phyloP scores from a whole-genome alignment of 2,888 invertebrate genomes.

The Cephalotes varians region DNA sequence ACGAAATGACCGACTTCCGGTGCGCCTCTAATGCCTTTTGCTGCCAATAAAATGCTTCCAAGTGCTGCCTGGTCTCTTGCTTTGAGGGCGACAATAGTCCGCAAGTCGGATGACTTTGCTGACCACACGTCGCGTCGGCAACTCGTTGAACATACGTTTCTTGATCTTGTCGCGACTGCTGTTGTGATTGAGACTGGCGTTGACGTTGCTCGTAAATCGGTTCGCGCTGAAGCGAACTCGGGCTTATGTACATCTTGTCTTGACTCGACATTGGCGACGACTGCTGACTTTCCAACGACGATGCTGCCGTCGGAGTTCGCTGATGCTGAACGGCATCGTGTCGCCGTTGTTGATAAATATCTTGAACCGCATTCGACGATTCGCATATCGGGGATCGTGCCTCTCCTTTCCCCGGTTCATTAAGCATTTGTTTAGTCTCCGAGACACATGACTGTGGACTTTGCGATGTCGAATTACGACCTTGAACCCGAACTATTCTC shows the following conservation, averaged over 20 bases:
- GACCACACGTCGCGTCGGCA: slow-evolving; percentile 70
- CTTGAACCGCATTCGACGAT: neutral
- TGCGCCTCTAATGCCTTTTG: slow-evolving; percentile 82
- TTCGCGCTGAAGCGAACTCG: slow-evolving; percentile 26
- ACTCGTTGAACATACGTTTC: slow-evolving; percentile 71
- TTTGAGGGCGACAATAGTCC: slow-evolving; percentile 79
- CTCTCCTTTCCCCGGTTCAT: slow-evolving; percentile 24
- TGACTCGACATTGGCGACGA: slow-evolving; percentile 31
- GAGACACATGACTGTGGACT: neutral
- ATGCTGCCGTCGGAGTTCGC: neutral
- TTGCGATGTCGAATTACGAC: slow-evolving; percentile 8
- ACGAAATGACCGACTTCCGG: slow-evolving; percentile 70
- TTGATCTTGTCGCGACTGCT: slow-evolving; percentile 53
- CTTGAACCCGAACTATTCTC: slow-evolving; percentile 55
- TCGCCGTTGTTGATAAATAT: slow-evolving; percentile 13
- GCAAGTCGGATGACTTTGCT: neutral
- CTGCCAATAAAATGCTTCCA: slow-evolving; percentile 84
- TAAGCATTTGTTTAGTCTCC: neutral
- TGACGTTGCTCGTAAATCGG: slow-evolving; percentile 49
- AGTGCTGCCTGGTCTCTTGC: slow-evolving; percentile 80
- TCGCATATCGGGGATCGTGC: slow-evolving; percentile 27
- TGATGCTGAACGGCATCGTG: slow-evolving; percentile 21
- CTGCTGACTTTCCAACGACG: neutral
- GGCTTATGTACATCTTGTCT: slow-evolving; percentile 35
- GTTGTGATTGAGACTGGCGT: slow-evolving; percentile 28